Conservation (phyloP, 2,113 vertebrate genomes). For the Rhegmatorhina hoffmannsi region DNA sequence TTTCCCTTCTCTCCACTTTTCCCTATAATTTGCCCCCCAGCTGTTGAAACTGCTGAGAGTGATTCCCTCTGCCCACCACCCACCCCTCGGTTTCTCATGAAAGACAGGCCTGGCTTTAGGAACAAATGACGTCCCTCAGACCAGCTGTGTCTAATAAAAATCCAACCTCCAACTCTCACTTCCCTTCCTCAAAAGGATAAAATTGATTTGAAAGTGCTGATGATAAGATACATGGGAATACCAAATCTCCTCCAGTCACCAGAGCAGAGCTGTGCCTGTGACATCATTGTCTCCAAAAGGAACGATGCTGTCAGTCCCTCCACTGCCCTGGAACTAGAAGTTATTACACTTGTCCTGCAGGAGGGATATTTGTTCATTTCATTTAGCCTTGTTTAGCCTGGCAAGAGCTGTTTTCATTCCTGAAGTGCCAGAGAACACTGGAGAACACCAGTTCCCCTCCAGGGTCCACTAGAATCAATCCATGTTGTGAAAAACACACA, state of each 20-base stretch:
- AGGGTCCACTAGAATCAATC: not conserved
- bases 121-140: slow-evolving; percentile 29
- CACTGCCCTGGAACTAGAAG: not conserved
- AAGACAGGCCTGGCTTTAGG: slow-evolving; percentile 28
- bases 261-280: not conserved
- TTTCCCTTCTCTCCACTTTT: slow-evolving; percentile 59
- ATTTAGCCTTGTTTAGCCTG: slow-evolving; percentile 12
- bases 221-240: slow-evolving; percentile 41
- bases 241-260: not conserved
- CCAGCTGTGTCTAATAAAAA: slow-evolving; percentile 62
- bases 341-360: not conserved
- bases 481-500: not conserved
- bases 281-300: slow-evolving; percentile 2
- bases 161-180: slow-evolving; percentile 10
- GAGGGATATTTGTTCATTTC: not conserved
- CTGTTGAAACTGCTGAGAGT: slow-evolving; percentile 48
- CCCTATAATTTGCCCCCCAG: slow-evolving; percentile 61
- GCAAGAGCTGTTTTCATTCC: slow-evolving; percentile 8
- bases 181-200: slow-evolving; percentile 39
- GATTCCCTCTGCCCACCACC: slow-evolving; percentile 25
- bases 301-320: not conserved
- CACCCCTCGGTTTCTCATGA: slow-evolving; percentile 19
- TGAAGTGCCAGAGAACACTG: not conserved
- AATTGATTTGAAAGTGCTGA: slow-evolving; percentile 13
- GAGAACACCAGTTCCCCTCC: not conserved